Conservation (phyloP, 2,113 vertebrate genomes). For the Otocyon megalotis region DNA sequence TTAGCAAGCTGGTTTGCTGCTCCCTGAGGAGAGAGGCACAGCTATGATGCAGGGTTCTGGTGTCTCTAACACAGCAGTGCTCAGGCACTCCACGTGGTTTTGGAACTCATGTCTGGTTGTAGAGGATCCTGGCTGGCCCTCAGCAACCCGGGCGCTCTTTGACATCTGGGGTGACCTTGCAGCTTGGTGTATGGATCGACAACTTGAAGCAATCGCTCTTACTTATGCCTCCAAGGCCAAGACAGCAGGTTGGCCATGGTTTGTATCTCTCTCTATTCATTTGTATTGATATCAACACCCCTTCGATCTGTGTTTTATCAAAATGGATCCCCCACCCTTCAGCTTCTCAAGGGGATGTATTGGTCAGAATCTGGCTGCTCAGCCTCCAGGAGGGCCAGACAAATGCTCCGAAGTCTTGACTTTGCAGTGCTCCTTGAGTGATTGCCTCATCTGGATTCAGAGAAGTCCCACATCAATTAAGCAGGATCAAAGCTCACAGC, state of each 20-base stretch:
- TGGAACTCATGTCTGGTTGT: too few species aligned
- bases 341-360: background rate
- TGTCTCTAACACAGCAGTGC: background rate
- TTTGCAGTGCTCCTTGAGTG: background rate
- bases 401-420: background rate
- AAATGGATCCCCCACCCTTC: too few species aligned
- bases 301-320: background rate
- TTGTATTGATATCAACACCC: background rate
- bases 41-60: rapidly evolving
- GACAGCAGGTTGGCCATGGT: background rate
- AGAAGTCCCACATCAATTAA: background rate
- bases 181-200: background rate
- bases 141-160: background rate
- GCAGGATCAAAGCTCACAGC: background rate
- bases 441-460: background rate
- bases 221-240: background rate
- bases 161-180: background rate
- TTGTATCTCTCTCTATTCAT: background rate
- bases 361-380: background rate
- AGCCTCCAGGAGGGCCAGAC: background rate
- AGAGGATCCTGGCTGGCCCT: background rate
- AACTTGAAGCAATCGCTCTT: background rate
- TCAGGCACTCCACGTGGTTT: rapidly evolving
- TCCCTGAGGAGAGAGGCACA: background rate
- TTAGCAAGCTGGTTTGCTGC: rapidly evolving